These are phyloP conservation scores for Pheucticus melanocephalus DNA, from an alignment of 2,113 vertebrate species.

Conservation along the genomic window DNA sequence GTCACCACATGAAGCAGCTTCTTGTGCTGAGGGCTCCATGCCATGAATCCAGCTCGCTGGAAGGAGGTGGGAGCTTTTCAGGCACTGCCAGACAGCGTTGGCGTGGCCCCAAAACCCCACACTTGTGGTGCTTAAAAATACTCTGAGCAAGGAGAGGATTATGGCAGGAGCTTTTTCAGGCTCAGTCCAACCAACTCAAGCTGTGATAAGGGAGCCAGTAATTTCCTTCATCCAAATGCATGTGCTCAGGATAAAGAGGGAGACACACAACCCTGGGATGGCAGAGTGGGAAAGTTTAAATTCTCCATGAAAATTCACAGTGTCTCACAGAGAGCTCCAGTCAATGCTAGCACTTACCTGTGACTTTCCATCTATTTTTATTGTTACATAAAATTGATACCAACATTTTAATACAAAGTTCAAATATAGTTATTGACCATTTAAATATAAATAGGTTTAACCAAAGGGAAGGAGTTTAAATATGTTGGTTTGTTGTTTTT, in stretches of 20 bases:
- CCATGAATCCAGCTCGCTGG: neutral
- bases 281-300: neutral
- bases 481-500: fast-evolving
- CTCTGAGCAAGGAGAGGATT: neutral
- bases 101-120: neutral
- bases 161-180: neutral
- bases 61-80: neutral
- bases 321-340: neutral
- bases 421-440: neutral
- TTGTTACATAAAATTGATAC: neutral
- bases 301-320: neutral
- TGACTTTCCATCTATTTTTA: neutral
- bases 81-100: neutral
- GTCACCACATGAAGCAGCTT: neutral
- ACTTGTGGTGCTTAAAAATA: neutral
- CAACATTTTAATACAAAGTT: neutral
- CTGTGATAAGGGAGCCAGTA: neutral
- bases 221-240: neutral
- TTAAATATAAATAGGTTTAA: neutral
- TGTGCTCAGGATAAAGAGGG: neutral
- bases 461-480: neutral
- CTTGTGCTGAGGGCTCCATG: neutral
- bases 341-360: neutral
- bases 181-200: neutral
- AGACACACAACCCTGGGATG: fast-evolving